A percentile compares a stretch with the other conserved stretches of the same genome.
Conservation (phyloP, 2,113 vertebrate genomes). For the Gymnocephalus cernua region DNA sequence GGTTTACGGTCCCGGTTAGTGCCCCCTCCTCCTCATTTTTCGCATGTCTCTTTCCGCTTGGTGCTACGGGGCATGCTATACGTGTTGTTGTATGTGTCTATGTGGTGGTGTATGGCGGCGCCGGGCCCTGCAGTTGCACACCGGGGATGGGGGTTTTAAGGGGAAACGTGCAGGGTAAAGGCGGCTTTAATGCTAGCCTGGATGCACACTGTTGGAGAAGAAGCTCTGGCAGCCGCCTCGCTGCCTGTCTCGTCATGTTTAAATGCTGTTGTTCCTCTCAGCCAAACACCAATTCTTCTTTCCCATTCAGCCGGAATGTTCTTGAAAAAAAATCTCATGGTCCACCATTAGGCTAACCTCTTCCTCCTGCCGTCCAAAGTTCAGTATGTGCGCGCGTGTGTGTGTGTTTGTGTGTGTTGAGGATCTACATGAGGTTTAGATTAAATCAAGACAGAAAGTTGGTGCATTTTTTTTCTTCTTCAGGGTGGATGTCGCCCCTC, state of each 20-base stretch:
- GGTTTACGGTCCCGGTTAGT: slow-evolving; percentile 58
- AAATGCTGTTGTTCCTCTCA: slow-evolving; percentile 58
- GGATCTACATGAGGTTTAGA: slow-evolving; percentile 53
- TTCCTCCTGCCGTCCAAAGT: slow-evolving; percentile 75
- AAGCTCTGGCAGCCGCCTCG: slow-evolving; percentile 41
- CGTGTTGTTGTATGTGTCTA: slow-evolving; percentile 79
- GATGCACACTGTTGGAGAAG: slow-evolving; percentile 57
- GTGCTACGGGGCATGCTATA: slow-evolving; percentile 82
- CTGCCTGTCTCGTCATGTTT: slow-evolving; percentile 67
- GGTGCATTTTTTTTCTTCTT: slow-evolving; percentile 56
- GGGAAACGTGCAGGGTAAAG: slow-evolving; percentile 66
- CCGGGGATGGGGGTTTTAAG: slow-evolving; percentile 61
- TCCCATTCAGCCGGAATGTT: slow-evolving; percentile 77
- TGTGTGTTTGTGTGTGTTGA: slow-evolving; percentile 20
- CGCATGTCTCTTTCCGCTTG: slow-evolving; percentile 78
- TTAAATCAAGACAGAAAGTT: slow-evolving; percentile 64
- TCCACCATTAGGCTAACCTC: slow-evolving; percentile 66
- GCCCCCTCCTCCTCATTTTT: slow-evolving; percentile 72
- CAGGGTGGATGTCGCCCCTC: slow-evolving; percentile 63
- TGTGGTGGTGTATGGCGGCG: slow-evolving; percentile 79
- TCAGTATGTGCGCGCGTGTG: slow-evolving; percentile 31
- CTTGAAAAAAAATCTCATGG: slow-evolving; percentile 51
- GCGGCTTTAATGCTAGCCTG: slow-evolving; percentile 39
- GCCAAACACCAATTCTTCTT: slow-evolving; percentile 62
- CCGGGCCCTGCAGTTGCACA: slow-evolving; percentile 83